Evolutionary conservation across 2,797 vertebrate species (phyloP), one percentile per base, ranked within the genome.

Genomic region (Bovichtus diacanthus): DNA sequence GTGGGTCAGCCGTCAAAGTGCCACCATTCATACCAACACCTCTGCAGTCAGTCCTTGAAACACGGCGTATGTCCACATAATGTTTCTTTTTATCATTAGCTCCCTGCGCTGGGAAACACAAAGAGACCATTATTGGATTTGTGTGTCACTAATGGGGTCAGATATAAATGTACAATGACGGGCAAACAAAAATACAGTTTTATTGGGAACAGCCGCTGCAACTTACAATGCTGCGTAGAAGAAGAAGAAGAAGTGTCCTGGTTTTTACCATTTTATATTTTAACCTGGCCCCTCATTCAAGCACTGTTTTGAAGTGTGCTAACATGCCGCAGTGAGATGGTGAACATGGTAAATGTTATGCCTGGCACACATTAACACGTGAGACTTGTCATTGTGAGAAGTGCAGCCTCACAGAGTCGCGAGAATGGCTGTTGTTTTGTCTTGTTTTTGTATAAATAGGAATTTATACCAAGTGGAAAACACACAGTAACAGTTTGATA

Each of bases 121-220:
- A 4, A 67, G 41, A 75, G 38, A 71, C 18, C 43, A 13, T 70
- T 75, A 59, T 29, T 88, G 82, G 65, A 65, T 87, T 84, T 90
- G 74, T 88, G 76, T 87, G 78, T 91, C 83, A 82, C 73, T 87
- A 90, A 90, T 85, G 82, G 83, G 91, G 88, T 86, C 89, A 87
- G 87, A 88, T 86, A 88, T 83, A 87, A 90, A 88, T 82, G 80
- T 65, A 63, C 64, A 55, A 25, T 75, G 82, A 85, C 72, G 77
- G 78, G 77, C 78, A 77, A 88, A 69, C n/a, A 86, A 87, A 73
- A 79, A 78, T 67, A 72, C 68, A 27, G 47, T 82, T 81, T 79
- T 80, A 43, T 8, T 65, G 82, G 88, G 88, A 90, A 38, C 66
- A 54, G 67, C 56, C 2, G 5, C 65, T 31, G 69, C 29, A 56